A percentile compares a stretch with the other conserved stretches of the same genome.
Evolutionary conservation across 2,888 invertebrate species (phyloP).

Genomic region (Nasonia oneida): DNA sequence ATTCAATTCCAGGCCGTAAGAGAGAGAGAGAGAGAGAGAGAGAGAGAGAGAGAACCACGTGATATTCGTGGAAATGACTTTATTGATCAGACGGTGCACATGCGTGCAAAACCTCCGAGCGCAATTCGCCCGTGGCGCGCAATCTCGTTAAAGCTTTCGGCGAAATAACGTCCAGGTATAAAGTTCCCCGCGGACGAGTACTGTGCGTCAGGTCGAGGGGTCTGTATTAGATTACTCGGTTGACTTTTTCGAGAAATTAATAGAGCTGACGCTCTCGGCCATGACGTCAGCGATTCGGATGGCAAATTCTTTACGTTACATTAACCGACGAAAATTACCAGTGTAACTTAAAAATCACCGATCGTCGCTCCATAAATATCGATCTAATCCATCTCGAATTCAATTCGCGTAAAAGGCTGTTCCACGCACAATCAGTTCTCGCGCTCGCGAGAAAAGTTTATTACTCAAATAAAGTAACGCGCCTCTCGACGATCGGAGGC

Average conservation of each 20-base stretch:
- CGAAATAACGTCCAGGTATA: neutral
- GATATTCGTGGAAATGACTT: constrained; percentile 42
- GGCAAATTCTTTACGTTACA: no score
- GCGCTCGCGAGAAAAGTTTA: constrained; percentile 30
- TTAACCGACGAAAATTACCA: no score
- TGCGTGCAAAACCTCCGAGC: neutral
- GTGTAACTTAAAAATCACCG: neutral
- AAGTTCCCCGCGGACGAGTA: neutral
- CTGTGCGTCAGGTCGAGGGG: neutral
- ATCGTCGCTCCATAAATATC: neutral
- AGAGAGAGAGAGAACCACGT: no score
- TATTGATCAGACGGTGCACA: constrained; percentile 44
- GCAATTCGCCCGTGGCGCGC: neutral
- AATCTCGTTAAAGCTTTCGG: constrained; percentile 24
- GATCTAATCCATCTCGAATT: constrained; percentile 5
- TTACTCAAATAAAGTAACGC: constrained; percentile 26
- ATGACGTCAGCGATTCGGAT: neutral
- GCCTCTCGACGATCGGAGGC: no score
- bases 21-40: neutral
- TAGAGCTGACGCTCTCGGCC: neutral
- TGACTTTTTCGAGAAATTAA: neutral
- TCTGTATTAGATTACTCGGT: constrained; percentile 20
- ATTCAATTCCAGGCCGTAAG: constrained; percentile 12
- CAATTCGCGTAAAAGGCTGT: constrained; percentile 15
- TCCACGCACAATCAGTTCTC: neutral